Conservation (phyloP, 2,797 vertebrate species). For the Botia almorhae region DNA sequence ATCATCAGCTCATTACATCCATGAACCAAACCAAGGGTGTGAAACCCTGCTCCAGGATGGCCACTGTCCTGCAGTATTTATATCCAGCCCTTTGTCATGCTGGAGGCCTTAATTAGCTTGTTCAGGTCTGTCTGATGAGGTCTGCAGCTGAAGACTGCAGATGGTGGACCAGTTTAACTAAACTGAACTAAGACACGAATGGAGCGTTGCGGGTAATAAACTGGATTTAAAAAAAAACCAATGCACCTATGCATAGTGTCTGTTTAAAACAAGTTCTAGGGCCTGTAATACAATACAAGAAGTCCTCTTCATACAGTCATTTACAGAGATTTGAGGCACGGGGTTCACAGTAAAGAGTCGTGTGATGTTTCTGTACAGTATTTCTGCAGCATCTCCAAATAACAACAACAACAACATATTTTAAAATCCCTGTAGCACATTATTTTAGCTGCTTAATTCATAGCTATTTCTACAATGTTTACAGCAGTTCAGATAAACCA, state of each 20-base stretch:
- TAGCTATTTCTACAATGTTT: background rate
- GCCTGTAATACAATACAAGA: background rate
- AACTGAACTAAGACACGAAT: background rate
- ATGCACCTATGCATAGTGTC: background rate
- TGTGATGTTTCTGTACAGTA: conserved; percentile 5
- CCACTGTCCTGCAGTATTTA: too few relatives aligned
- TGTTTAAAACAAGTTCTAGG: background rate
- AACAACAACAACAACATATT: background rate
- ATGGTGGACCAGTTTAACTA: too few relatives aligned
- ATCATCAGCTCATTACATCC: too few relatives aligned
- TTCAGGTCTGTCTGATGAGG: too few relatives aligned
- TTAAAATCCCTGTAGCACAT: background rate
- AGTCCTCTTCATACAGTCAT: conserved; percentile 3
- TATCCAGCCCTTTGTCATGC: too few relatives aligned
- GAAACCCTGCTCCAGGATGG: too few relatives aligned
- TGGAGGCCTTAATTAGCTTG: too few relatives aligned
- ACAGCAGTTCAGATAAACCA: background rate
- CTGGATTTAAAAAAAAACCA: background rate
- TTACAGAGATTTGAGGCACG: conserved; percentile 16
- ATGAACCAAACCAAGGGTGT: too few relatives aligned
- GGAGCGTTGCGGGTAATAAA: background rate
- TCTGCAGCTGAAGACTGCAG: too few relatives aligned
- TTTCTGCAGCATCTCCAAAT: background rate
- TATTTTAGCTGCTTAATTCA: background rate
- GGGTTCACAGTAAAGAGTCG: conserved; percentile 33